These are phyloP conservation scores for Cyrtonyx montezumae DNA, from an alignment of 2,113 vertebrate genomes.

Conservation along the genomic window DNA sequence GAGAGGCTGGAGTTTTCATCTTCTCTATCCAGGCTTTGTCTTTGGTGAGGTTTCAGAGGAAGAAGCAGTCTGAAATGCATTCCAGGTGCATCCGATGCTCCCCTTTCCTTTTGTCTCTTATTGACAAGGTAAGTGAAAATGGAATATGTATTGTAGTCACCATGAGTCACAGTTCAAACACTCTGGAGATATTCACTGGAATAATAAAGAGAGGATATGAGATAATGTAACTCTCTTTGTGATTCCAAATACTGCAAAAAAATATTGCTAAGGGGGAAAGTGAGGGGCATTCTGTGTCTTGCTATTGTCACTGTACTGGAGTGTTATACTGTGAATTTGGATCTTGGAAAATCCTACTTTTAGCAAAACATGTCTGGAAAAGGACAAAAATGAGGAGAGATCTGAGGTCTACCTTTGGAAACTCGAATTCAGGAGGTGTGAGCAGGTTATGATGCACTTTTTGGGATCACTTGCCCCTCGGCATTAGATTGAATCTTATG, in stretches of 20 bases:
- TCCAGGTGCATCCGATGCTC: background rate
- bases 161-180: background rate
- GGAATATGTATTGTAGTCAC: background rate
- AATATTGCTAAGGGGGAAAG: background rate
- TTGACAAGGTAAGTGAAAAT: slow-evolving; percentile 17
- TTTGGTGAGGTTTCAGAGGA: background rate
- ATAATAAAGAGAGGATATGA: background rate
- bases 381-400: background rate
- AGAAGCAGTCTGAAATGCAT: accelerated
- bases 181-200: background rate
- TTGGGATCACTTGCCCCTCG: background rate
- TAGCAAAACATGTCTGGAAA: background rate
- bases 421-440: background rate
- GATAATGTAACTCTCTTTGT: background rate
- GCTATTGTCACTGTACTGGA: background rate
- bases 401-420: background rate
- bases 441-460: background rate
- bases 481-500: background rate
- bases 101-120: background rate
- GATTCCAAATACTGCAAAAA: background rate
- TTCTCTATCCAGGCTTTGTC: background rate
- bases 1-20: background rate
- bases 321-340: background rate
- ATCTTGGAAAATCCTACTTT: background rate
- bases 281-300: background rate